These are phyloP conservation scores for Coreius guichenoti DNA, from an alignment of 2,797 vertebrate genomes.

Conservation along the genomic window DNA sequence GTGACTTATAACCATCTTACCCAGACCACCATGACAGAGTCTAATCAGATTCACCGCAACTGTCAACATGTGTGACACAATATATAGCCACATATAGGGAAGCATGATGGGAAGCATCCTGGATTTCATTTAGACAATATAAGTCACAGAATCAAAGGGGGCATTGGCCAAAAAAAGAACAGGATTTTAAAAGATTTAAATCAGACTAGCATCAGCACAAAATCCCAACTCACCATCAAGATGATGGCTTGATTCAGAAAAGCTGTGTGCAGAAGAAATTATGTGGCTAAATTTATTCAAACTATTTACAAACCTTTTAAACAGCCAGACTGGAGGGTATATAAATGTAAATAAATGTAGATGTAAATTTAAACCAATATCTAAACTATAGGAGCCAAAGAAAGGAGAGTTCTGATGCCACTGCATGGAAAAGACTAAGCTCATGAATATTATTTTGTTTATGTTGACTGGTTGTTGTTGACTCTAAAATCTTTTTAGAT, in stretches of 20 bases:
- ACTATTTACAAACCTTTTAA: constrained; percentile 26
- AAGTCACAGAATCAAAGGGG: constrained; percentile 19
- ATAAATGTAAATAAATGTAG: not conserved
- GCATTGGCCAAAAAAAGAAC: constrained; percentile 22
- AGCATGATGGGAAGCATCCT: not conserved
- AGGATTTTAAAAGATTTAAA: constrained; percentile 46
- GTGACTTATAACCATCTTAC: constrained; percentile 7
- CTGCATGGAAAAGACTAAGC: not conserved
- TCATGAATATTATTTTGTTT: not conserved
- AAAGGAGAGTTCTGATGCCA: not conserved
- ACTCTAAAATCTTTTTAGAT: not conserved
- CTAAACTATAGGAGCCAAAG: not conserved
- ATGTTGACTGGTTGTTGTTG: not conserved
- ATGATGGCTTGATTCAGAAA: constrained; percentile 46
- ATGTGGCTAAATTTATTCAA: constrained; percentile 30
- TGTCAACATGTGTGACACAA: not conserved
- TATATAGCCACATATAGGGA: constrained; percentile 5
- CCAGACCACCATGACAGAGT: constrained; percentile 9
- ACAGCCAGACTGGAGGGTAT: not conserved
- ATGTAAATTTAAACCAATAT: constrained; percentile 2
- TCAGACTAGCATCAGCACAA: constrained; percentile 45
- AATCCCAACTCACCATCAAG: constrained; percentile 32
- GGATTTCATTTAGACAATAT: constrained; percentile 45
- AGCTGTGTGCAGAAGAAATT: constrained; percentile 40
- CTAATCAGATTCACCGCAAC: not conserved